phyloP scores from a whole-genome alignment of 2,888 invertebrate species.

The Metalampra italica region DNA sequence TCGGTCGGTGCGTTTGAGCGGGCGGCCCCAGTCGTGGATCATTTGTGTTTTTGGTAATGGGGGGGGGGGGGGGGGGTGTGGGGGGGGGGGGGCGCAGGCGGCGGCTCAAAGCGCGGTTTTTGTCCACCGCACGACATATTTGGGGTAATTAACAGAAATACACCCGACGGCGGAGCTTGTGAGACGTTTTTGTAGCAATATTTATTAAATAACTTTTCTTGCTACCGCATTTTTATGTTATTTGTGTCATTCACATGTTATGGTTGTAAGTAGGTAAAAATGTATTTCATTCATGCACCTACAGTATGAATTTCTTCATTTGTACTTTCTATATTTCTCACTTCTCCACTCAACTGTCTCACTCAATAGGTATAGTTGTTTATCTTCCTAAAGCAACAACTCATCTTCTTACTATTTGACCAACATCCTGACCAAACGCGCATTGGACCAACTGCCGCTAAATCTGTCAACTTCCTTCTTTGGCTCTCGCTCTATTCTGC shows the following conservation, averaged over 20 bases:
- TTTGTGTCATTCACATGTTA: conserved; percentile 24
- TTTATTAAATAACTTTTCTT: conserved; percentile 6
- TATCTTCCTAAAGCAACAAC: too few relatives aligned
- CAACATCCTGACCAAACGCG: too few relatives aligned
- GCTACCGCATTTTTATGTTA: conserved; percentile 20
- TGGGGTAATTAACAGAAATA: conserved; percentile 69
- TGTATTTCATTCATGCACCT: too few relatives aligned
- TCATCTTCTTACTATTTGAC: too few relatives aligned
- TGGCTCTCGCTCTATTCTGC: too few relatives aligned
- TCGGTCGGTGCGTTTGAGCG: conserved; percentile 40
- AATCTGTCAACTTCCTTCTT: too few relatives aligned
- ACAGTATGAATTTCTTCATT: too few relatives aligned
- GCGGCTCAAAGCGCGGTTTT: conserved; percentile 20
- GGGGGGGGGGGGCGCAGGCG: conserved; percentile 27
- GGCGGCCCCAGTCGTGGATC: conserved; percentile 37
- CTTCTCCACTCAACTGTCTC: too few relatives aligned
- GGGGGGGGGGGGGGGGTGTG: conserved; percentile 26
- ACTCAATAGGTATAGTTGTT: too few relatives aligned
- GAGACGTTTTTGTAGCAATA: conserved; percentile 33
- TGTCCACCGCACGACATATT: conserved; percentile 46
- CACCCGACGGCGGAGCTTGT: conserved; percentile 37
- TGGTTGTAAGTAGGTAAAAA: background rate
- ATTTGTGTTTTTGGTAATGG: conserved; percentile 45
- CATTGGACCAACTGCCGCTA: too few relatives aligned
- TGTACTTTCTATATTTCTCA: too few relatives aligned